Evolutionary conservation across 2,888 invertebrate genomes (phyloP), one percentile per base, ranked within the genome.

Genomic region (Nudaria mundana): DNA sequence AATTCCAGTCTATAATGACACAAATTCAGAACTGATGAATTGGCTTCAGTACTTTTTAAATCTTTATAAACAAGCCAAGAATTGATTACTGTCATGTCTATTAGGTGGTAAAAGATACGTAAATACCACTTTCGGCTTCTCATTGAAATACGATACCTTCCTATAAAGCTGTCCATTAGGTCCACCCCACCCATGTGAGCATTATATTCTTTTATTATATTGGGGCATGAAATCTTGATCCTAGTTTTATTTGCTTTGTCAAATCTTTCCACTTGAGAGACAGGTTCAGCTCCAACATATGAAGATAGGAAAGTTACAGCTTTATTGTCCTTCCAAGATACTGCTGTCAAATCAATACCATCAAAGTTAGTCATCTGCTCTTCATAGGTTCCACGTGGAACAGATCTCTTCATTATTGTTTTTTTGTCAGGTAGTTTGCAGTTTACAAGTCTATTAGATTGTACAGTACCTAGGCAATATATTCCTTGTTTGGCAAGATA

Each of bases 221-320:
- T 44, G 48, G 61, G 66, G 56, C 66, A 63, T 52, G 62, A 48
- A 53, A 66, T 39, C 54, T 56, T 53, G 48, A 66, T 37, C 52
- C 58, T 65, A 15, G 44, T 40, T 12, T 34, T 34, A 12, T 26
- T 15, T 26, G 25, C 26, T 55, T 65, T 63, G 40, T 67, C 65
- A 54, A 62, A 70, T 36, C 35, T 18, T 7, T 18, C 28, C 20
- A 35, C 20, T 13, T 18, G 18, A 18, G 18, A 26, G 3, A 52
- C 57, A 47, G 66, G 66, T 59, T 65, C 63, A 48, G 59, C 57
- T 33, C 65, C 63, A 52, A 71, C 66, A 65, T 62, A 66, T 33
- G 63, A 63, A 43, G 65, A 64, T 35, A 63, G 53, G 44, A 66
- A 60, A 48, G 53, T 10, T 36, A 64, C 64, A 38, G 59, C 61